Evolutionary conservation across 2,797 vertebrate genomes (phyloP), one percentile per base, ranked within the genome.

Genomic region (Mus minutoides): DNA sequence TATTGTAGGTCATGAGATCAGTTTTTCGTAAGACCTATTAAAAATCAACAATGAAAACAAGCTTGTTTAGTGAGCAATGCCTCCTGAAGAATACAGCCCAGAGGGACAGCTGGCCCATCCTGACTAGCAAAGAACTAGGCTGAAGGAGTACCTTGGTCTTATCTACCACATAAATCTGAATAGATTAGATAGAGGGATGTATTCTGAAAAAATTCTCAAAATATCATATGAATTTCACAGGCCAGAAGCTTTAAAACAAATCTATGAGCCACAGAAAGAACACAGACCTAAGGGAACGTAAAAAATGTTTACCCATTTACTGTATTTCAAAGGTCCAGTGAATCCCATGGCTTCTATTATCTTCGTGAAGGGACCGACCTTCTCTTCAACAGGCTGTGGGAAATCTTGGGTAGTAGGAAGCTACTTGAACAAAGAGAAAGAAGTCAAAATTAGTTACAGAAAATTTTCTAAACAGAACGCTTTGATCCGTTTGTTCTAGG

Each of bases 291-390:
- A 96, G 82, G 37, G 34, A 91, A 95, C 40, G 87, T 90, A 79
- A 56, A 97, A 69, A 52, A 67, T 85, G 7, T 96, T 99, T 99
- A 99, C 99, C 99, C 99, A 99, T 99, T 99, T 99, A 98, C 99
- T 99, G 97, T 99, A 99, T 97, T 99, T 99, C 97, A 99, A 99
- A 5, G 99, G 99, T 95, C 99, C 99, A 0, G 99, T 99, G 98
- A 99, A 99, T 95, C 99, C 99, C 98, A 99, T 98, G 95, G 99
- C 99, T 98, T 99, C 99, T 34, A 99, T 99, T 84, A 99, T 98
- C 98, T 99, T 99, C 0, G 99, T 99, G 97, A 99, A 99, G 84
- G 99, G 96, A 19, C 99, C 99, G 58, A 99, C 99, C 96, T 99
- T 99, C 96, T 99, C 99, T 84, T 99, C 99, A 43, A 98, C 94